Base-by-base conservation (phyloP, 2,113 vertebrate genomes). In the Cryptomyrus ogoouensis region DNA sequence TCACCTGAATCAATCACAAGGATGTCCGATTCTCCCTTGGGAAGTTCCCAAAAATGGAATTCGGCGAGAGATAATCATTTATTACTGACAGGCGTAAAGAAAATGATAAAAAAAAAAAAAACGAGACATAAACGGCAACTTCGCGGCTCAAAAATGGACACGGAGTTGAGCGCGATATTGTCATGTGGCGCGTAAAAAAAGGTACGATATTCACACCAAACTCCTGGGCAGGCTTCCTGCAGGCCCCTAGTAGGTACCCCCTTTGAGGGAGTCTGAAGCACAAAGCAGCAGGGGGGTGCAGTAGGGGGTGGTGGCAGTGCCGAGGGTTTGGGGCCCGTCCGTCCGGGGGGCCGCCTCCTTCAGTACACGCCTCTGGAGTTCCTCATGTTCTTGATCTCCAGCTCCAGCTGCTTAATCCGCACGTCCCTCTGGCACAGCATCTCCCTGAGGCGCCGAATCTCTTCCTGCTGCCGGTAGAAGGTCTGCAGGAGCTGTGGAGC, bases 381-480 rank as follows among this genome's bases (percentile, higher is more conserved):
- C 88, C 84, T 93, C 70, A 96, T 12, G 91, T 99, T 99, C 93
- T 95, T 97, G 89, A 99, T 96, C 93, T 98, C 95, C 92, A 99
- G 95, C 92, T 98, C 94, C 92, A 99, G 91, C 92, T 99, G 98
- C 91, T 95, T 98, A 90, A 98, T 94, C 89, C 94, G 95, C 21
- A 98, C 93, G 39, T 99, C 97, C 42, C 96, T 96, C 93, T 98
- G 97, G 88, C 93, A 95, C 53, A 99, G 3, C 74, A 97, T 53
- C 77, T 97, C 97, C 83, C 96, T 95, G 89, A 99, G 95, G 89
- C 95, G 96, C 13, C 96, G 96, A 93, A 99, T 99, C 93, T 99
- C 98, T 46, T 98, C 98, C 94, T 98, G 98, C 91, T 99, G 98
- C 89, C 95, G 96, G 91, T 97, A 97, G 93, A 97, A 98, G 96